phyloP scores from a whole-genome alignment of 2,888 invertebrate species.

The Troilus luridus region DNA sequence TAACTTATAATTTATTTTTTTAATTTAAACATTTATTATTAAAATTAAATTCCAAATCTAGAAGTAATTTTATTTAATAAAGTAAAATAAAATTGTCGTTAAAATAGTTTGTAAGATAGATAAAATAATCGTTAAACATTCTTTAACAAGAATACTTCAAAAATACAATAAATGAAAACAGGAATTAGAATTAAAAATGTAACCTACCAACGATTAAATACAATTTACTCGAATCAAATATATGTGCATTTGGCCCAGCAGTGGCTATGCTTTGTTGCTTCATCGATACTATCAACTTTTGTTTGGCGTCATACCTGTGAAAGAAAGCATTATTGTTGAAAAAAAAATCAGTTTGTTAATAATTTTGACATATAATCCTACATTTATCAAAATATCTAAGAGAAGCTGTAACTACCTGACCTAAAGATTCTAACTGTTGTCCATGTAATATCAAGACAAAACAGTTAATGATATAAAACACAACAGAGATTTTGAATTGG shows the following conservation, averaged over 20 bases:
- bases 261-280: background rate
- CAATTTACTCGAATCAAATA: conserved; percentile 13
- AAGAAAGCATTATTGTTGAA: background rate
- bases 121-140: background rate
- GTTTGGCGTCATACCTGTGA: background rate
- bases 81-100: no score
- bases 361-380: background rate
- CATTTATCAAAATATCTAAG: background rate
- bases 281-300: conserved; percentile 18
- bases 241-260: background rate
- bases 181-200: background rate
- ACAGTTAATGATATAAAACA: background rate
- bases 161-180: background rate
- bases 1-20: no score
- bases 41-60: no score
- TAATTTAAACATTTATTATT: no score
- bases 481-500: background rate
- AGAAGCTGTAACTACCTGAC: background rate
- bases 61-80: no score
- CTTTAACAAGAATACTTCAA: background rate
- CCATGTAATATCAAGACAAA: background rate
- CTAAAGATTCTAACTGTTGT: background rate
- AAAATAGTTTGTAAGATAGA: no score
- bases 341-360: background rate
- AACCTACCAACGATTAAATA: conserved; percentile 38